phyloP scores from a whole-genome alignment of 2,797 vertebrate species.

The Gymnocypris eckloni region DNA sequence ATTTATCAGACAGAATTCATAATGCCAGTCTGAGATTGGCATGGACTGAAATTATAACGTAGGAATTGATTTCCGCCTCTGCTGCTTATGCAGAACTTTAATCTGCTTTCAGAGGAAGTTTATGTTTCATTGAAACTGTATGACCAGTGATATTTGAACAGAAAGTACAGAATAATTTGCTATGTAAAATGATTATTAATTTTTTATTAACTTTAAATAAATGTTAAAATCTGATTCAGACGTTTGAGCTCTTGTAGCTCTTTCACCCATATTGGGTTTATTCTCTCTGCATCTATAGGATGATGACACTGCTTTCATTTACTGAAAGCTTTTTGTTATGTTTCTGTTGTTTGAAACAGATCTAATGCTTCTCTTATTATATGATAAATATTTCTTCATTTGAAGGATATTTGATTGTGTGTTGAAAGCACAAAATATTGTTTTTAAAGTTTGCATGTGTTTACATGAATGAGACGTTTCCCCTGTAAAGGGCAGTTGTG shows the following conservation, averaged over 20 bases:
- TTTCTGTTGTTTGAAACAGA: neutral
- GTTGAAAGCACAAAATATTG: neutral
- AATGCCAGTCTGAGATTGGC: constrained; percentile 69
- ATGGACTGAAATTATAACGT: constrained; percentile 66
- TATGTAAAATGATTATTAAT: neutral
- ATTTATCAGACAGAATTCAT: constrained; percentile 56
- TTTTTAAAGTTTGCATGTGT: constrained; percentile 33
- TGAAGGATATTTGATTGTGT: neutral
- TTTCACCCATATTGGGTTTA: constrained; percentile 65
- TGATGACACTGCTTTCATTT: neutral
- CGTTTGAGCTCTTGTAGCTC: constrained; percentile 17
- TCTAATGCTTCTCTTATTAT: constrained; percentile 52
- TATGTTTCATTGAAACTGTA: constrained; percentile 48
- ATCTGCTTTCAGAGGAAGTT: constrained; percentile 38
- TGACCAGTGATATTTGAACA: neutral
- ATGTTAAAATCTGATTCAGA: constrained; percentile 3
- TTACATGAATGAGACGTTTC: constrained; percentile 1
- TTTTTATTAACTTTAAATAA: neutral
- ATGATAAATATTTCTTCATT: constrained; percentile 56
- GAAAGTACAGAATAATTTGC: constrained; percentile 19
- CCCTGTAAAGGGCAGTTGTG: constrained; percentile 20
- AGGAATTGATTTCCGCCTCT: constrained; percentile 61
- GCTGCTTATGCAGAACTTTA: constrained; percentile 15
- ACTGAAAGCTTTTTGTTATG: neutral
- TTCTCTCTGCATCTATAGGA: neutral